Evolutionary conservation across 2,888 invertebrate species (phyloP).

Genomic region (Brassicogethes aeneus): DNA sequence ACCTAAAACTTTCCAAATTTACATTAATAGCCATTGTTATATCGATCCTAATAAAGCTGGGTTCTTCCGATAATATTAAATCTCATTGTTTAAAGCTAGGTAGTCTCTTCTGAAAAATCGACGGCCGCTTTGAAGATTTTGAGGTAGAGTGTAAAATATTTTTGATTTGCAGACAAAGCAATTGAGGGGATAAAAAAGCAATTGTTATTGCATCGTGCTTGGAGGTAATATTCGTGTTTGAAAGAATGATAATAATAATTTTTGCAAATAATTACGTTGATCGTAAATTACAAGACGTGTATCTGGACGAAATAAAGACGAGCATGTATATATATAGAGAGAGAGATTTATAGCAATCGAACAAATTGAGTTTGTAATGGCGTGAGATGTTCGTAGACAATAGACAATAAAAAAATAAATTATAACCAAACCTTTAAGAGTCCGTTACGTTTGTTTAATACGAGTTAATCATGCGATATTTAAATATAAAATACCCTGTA

Average conservation of each 20-base stretch:
- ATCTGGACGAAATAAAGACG: constrained; percentile 13
- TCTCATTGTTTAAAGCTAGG: too few species aligned
- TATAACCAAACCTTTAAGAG: constrained; percentile 41
- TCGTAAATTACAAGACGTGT: constrained; percentile 3
- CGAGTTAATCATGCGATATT: constrained; percentile 44
- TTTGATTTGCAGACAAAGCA: too few species aligned
- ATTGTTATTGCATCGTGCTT: neutral
- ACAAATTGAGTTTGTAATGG: constrained; percentile 36
- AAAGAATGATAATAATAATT: neutral
- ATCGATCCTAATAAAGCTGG: too few species aligned
- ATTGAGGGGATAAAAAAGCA: too few species aligned
- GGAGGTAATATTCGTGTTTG: neutral
- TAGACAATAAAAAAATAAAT: constrained; percentile 41
- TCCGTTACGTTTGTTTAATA: constrained; percentile 43
- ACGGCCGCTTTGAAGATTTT: too few species aligned
- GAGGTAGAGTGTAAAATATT: too few species aligned
- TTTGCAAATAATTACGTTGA: constrained; percentile 1
- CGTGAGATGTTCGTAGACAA: constrained; percentile 40
- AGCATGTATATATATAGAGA: constrained; percentile 13
- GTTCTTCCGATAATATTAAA: too few species aligned
- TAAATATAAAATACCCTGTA: constrained; percentile 43
- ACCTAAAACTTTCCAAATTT: too few species aligned
- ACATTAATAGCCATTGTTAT: too few species aligned
- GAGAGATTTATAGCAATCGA: constrained; percentile 32
- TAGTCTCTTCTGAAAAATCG: too few species aligned